Base-by-base conservation (phyloP, 2,797 vertebrate genomes). In the Sebastes oblongus region DNA sequence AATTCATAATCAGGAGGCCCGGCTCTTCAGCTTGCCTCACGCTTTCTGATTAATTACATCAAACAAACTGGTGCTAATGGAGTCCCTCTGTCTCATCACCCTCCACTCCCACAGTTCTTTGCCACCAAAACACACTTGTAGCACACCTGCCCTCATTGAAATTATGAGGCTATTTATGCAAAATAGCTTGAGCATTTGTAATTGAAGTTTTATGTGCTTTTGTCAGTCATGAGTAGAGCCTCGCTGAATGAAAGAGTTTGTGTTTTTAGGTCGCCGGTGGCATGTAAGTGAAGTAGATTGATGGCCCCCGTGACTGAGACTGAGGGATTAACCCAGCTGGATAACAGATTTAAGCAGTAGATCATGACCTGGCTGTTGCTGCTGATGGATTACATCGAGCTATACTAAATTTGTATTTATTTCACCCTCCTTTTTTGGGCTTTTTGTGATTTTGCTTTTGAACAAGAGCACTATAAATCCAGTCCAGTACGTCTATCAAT, bases 1-100 rank as follows among this genome's bases (percentile, higher is more conserved):
- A 78, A 91, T 87, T 88, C 77, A 83, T 90, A 92, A 91, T 93
- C 84, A 90, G 78, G 80, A 76, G 54, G 72, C 58, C 72, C 27
- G 4, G 88, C 75, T 84, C 85, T 68, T 91, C 80, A 83, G 80
- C 81, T 80, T 86, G 78, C 79, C 75, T 84, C 64, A 22, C 55
- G 16, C 88, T 88, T 86, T 86, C 86, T 89, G 88, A 94, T 94
- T 93, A 94, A 94, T 95, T 89, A 90, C 81, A 81, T 88, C 87
- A 90, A 91, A 90, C 75, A 87, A 82, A 82, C 83, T 42, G 71
- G 52, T 65, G 79, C 81, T 88, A 88, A 90, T 89, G 68, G 66
- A 89, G 71, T 79, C 71, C 30, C 72, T 71, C 39, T 13, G 27
- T 66, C 72, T 86, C 16, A 46, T 46, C 74, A 8, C 42, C 71